These are phyloP conservation scores for Actinemys pallida DNA, from an alignment of 2,113 vertebrate genomes.

Conservation along the genomic window DNA sequence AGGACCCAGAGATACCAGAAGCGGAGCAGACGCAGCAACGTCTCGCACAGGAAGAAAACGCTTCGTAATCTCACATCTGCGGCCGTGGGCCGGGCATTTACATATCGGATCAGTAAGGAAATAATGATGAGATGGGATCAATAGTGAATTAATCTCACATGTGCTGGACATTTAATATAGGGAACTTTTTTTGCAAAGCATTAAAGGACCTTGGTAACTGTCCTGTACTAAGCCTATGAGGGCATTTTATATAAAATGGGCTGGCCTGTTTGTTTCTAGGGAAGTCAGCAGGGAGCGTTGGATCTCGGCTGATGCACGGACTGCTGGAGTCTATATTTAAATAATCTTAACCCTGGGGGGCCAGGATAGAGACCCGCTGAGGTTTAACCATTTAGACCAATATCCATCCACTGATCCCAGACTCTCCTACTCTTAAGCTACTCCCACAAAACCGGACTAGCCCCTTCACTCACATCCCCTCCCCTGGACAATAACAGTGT, in stretches of 20 bases:
- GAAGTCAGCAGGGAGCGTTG: neutral
- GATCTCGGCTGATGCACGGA: neutral
- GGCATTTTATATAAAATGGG: neutral
- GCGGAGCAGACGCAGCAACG: neutral
- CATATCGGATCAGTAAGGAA: neutral
- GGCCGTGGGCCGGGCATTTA: neutral
- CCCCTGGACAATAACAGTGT: no score
- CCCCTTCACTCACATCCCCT: neutral
- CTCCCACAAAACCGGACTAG: neutral
- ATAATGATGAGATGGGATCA: neutral
- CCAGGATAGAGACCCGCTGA: neutral
- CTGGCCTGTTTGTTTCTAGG: neutral
- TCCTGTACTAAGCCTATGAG: neutral
- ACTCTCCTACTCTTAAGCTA: neutral
- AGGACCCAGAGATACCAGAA: constrained; percentile 57
- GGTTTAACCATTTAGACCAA: neutral
- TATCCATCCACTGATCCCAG: neutral
- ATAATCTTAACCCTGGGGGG: neutral
- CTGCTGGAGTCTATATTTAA: neutral
- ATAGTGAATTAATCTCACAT: neutral
- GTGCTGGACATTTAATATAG: neutral
- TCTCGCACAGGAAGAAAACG: neutral
- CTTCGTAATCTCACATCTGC: fast-evolving
- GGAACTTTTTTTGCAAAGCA: neutral
- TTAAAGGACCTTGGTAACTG: neutral